Evolutionary conservation across 1,140 invertebrate species (phyloP).

Genomic region (Grapholita molesta): DNA sequence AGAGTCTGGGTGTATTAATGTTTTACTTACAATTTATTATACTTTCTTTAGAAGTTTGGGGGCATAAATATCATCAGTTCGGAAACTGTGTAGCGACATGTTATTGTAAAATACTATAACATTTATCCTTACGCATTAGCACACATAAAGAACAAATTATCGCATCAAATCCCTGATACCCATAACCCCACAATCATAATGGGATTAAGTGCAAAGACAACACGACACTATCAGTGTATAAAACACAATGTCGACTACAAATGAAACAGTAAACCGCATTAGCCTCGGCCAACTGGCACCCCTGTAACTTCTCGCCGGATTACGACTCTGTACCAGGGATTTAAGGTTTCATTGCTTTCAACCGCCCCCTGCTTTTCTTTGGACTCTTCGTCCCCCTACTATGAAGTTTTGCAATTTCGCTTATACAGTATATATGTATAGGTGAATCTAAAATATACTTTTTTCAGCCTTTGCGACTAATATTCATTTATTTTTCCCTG

Average conservation of each 20-base stretch:
- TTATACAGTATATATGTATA: no score
- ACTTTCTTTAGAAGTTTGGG: no score
- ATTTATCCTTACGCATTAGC: not conserved
- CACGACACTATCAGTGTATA: constrained; percentile 44
- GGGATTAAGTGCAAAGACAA: constrained; percentile 44
- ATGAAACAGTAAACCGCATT: constrained; percentile 74
- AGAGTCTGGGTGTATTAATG: no score
- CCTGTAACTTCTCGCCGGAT: constrained; percentile 71
- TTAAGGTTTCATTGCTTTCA: constrained; percentile 76
- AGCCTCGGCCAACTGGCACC: constrained; percentile 70
- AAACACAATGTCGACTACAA: constrained; percentile 63
- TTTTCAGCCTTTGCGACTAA: no score
- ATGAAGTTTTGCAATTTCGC: constrained; percentile 13
- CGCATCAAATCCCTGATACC: not conserved
- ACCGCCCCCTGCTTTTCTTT: constrained; percentile 36
- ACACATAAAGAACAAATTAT: not conserved
- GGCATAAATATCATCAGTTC: no score
- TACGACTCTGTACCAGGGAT: constrained; percentile 75
- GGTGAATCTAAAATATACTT: no score
- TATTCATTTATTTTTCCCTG: no score
- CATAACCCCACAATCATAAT: constrained; percentile 22
- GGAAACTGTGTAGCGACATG: no score
- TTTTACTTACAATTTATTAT: no score
- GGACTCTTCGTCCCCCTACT: constrained; percentile 36
- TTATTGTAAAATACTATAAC: not conserved